phyloP scores from a whole-genome alignment of 2,888 invertebrate genomes.

The Hirtodrosophila confusa region DNA sequence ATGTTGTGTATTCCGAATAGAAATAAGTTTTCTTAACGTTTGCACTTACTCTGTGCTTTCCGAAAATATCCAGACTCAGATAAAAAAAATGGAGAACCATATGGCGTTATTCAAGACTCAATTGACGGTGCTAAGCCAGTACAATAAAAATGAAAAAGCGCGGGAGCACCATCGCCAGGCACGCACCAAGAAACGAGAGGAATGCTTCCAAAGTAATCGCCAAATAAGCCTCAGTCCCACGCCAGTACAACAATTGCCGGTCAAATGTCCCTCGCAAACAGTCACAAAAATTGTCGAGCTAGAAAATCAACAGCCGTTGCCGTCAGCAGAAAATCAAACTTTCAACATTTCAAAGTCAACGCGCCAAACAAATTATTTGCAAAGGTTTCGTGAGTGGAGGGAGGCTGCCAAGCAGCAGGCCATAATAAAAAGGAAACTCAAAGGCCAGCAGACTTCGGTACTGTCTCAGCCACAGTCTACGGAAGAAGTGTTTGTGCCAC shows the following conservation, averaged over 20 bases:
- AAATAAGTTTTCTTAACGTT: background rate
- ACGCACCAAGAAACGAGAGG: constrained; percentile 60
- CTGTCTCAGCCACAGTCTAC: no score
- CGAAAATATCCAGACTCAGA: no score
- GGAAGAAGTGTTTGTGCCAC: background rate
- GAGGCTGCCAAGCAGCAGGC: constrained; percentile 3
- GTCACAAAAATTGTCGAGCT: constrained; percentile 1
- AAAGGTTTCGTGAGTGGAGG: constrained; percentile 44
- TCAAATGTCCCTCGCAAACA: background rate
- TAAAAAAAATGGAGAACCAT: constrained; percentile 29
- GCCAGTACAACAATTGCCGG: constrained; percentile 8
- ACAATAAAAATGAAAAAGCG: constrained; percentile 48
- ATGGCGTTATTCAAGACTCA: constrained; percentile 50
- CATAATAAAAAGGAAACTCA: background rate
- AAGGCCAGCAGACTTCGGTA: background rate
- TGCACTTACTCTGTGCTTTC: no score
- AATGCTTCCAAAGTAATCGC: constrained; percentile 61
- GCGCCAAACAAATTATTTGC: constrained; percentile 27
- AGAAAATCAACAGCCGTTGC: constrained; percentile 36
- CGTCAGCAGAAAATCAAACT: background rate
- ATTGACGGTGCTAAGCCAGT: constrained; percentile 36
- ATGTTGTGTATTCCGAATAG: background rate
- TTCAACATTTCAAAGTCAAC: constrained; percentile 1
- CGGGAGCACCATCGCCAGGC: constrained; percentile 54
- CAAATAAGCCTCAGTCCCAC: constrained; percentile 58